Evolutionary conservation across 2,113 vertebrate genomes (phyloP), one percentile per base, ranked within the genome.

Genomic region (Fukomys damarensis): DNA sequence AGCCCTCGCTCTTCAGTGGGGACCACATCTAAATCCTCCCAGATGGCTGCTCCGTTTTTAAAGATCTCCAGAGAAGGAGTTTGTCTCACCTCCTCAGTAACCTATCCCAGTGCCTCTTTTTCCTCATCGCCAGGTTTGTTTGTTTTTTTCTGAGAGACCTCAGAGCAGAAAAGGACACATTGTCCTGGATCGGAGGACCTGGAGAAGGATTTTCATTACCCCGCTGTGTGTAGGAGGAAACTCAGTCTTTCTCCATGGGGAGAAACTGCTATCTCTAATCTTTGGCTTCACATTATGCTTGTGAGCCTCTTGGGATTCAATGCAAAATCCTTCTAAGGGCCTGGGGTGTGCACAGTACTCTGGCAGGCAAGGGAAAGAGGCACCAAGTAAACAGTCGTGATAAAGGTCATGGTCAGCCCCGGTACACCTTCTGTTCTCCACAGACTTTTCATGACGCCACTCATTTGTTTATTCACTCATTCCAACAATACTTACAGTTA

Each of bases 1-100:
- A 9, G 46, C 46, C 43, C 79, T 86, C 89, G 87, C 81, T 65
- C 93, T 72, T 63, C 82, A 38, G 5, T 92, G 85, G 92, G 94
- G 93, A 83, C 96, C 97, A 49, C 68, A 35, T 96, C 96, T 87
- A 94, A 96, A 76, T 86, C 94, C 95, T 96, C 96, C 96, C 96
- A 97, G 96, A 96, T 97, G 97, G 96, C 94, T 88, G 91, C 89
- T 95, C 96, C 97, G 94, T 97, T 98, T 98, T 97, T 97, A 97
- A 96, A 97, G 81, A 92, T 81, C 86, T 96, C 95, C 94, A 87
- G 93, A 97, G 94, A 97, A 91, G 95, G 91, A 97, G 96, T 91
- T 90, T 95, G 95, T 97, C 13, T 95, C 97, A 97, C 93, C 94
- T 97, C 95, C 90, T 97, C 95, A 94, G 89, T 95, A 92, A 91